Conservation (phyloP, 2,888 invertebrate genomes). For the Synanthedon andrenaeformis region DNA sequence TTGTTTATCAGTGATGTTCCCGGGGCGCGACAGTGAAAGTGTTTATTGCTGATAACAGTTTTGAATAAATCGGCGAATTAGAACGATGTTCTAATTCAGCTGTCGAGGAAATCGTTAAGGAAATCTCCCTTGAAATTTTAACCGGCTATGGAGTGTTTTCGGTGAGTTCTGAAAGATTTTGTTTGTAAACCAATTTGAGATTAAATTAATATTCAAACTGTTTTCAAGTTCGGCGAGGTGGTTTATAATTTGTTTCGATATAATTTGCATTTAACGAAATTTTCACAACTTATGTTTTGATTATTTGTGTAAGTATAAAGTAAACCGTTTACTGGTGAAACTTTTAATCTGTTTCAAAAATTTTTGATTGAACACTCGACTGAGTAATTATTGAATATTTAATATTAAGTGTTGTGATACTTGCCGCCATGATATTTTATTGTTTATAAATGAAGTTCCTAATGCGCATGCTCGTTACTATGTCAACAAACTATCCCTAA, state of each 20-base stretch:
- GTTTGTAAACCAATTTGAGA: constrained; percentile 21
- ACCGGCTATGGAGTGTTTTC: constrained; percentile 44
- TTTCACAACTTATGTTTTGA: not conserved
- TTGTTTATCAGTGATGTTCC: constrained; percentile 28
- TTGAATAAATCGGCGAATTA: constrained; percentile 23
- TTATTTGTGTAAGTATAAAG: not conserved
- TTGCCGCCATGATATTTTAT: constrained; percentile 12
- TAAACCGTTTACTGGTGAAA: not conserved
- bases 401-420: not conserved
- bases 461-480: constrained; percentile 57
- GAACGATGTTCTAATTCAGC: constrained; percentile 34
- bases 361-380: not conserved
- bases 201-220: constrained; percentile 20
- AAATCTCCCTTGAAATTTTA: constrained; percentile 27
- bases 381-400: not conserved
- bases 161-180: constrained; percentile 43
- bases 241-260: not conserved
- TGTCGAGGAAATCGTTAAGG: constrained; percentile 25
- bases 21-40: constrained; percentile 32
- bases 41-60: constrained; percentile 36
- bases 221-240: constrained; percentile 7
- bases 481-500: constrained; percentile 47
- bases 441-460: constrained; percentile 49
- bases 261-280: not conserved
- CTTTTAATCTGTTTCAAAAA: not conserved